Conservation (phyloP, 2,113 vertebrate species). For the Malurus alboscapulatus region DNA sequence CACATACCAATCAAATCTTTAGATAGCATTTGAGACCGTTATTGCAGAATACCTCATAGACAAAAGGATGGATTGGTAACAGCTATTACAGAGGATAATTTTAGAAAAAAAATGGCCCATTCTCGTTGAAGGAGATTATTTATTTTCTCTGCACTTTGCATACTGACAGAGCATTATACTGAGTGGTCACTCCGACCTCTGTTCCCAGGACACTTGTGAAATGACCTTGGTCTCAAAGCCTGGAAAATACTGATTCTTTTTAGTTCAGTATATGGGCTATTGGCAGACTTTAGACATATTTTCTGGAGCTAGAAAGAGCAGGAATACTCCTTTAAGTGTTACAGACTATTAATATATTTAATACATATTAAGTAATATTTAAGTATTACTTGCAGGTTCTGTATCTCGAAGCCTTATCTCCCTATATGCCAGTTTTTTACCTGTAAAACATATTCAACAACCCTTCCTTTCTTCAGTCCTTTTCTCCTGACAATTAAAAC, state of each 20-base stretch:
- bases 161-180: not conserved
- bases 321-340: not conserved
- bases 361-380: no score
- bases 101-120: not conserved
- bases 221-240: not conserved
- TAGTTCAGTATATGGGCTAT: not conserved
- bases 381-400: not conserved
- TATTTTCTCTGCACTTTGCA: not conserved
- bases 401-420: not conserved
- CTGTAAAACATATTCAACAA: not conserved
- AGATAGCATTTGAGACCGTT: not conserved
- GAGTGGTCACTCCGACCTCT: not conserved
- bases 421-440: not conserved
- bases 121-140: not conserved
- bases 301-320: not conserved
- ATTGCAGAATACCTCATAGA: not conserved
- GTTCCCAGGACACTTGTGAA: not conserved
- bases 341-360: no score
- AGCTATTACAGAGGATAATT: not conserved
- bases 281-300: not conserved
- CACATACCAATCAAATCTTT: not conserved
- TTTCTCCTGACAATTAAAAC: not conserved
- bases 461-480: not conserved
- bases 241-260: not conserved
- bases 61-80: not conserved